A percentile compares a stretch with the other conserved stretches of the same genome.
Evolutionary conservation across 92 coral and sea anemone genomes (phyloP).

Genomic region (Palythoa heliodiscus): DNA sequence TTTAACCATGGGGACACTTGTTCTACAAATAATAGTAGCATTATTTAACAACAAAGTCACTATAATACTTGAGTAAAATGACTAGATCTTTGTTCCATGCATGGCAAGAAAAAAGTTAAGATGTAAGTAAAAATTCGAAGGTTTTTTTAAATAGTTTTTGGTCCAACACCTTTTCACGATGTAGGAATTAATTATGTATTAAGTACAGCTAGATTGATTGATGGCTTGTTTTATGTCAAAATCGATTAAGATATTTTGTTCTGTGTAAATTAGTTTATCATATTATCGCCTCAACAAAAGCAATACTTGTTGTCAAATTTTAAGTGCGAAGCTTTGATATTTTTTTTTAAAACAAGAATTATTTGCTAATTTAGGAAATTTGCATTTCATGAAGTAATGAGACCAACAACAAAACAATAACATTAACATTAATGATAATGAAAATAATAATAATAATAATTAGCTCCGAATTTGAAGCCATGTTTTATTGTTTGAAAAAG

Average conservation of each 20-base stretch:
- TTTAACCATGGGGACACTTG: background rate
- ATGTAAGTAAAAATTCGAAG: background rate
- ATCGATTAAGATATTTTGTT: conserved; percentile 27
- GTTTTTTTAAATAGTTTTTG: background rate
- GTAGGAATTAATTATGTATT: conserved; percentile 40
- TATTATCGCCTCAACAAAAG: background rate
- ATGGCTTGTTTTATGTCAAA: conserved; percentile 13
- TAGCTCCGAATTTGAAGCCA: too few relatives aligned
- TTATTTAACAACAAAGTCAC: background rate
- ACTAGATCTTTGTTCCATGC: background rate
- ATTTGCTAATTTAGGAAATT: background rate
- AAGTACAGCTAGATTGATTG: conserved; percentile 26
- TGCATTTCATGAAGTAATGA: too few relatives aligned
- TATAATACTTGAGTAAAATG: background rate
- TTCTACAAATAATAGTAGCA: background rate
- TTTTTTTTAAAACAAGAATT: background rate
- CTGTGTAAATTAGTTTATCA: conserved; percentile 20
- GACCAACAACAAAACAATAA: background rate
- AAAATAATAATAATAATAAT: too few relatives aligned
- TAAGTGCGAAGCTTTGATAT: background rate
- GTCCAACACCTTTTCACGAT: conserved; percentile 1
- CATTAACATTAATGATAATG: too few relatives aligned
- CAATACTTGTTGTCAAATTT: background rate
- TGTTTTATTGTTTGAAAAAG: too few relatives aligned
- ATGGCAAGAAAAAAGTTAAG: background rate